These are phyloP conservation scores for Erpobdella octoculata DNA, from an alignment of 2,888 invertebrate species.

Conservation along the genomic window DNA sequence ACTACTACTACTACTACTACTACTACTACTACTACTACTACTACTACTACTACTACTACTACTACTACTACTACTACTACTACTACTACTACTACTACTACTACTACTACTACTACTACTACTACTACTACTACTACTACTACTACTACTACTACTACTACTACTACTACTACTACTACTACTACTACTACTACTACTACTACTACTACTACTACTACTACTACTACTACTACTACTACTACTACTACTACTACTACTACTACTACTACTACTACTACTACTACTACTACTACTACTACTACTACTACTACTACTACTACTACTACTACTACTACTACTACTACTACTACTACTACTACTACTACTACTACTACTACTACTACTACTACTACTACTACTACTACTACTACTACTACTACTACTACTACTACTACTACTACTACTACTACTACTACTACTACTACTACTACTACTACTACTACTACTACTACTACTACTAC, in stretches of 20 bases:
- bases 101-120: conserved; percentile 4
- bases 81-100: not conserved
- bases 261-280: not conserved
- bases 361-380: no score
- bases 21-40: not conserved
- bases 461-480: no score
- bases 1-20: not conserved
- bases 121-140: not conserved
- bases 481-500: no score
- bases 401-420: no score
- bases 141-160: not conserved
- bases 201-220: not conserved
- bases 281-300: not conserved
- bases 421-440: no score
- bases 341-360: not conserved
- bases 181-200: not conserved
- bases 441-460: no score
- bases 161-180: conserved; percentile 1
- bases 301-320: not conserved
- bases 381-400: not conserved
- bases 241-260: not conserved
- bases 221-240: conserved; percentile 4
- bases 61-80: not conserved
- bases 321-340: not conserved
- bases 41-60: conserved; percentile 1